Conservation (phyloP, 2,113 vertebrate genomes). For the Brachyistius frenatus region DNA sequence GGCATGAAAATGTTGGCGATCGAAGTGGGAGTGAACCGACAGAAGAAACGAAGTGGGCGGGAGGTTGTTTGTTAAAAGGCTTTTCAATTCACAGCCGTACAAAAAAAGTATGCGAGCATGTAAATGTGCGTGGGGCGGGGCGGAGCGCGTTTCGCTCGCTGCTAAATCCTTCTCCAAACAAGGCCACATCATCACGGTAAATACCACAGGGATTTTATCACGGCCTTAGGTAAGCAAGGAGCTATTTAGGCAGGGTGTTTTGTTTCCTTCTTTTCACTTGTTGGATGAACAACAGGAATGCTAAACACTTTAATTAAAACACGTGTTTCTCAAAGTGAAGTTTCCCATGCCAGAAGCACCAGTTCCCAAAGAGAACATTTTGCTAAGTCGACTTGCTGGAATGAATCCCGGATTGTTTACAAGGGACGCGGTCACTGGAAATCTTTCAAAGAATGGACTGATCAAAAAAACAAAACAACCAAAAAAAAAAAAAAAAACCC, state of each 20-base stretch:
- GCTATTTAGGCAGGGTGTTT: conserved; percentile 47
- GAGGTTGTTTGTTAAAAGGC: conserved; percentile 6
- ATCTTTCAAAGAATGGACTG: conserved; percentile 12
- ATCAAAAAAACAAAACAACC: background rate
- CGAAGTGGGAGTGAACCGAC: conserved; percentile 11
- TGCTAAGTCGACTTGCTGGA: conserved; percentile 37
- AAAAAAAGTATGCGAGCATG: conserved; percentile 51
- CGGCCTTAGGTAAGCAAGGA: conserved; percentile 58
- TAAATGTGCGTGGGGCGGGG: conserved; percentile 47
- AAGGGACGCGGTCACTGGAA: conserved; percentile 22
- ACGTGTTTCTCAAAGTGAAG: conserved; percentile 13
- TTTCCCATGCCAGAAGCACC: conserved; percentile 19
- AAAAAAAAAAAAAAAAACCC: no score
- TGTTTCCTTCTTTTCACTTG: conserved; percentile 43
- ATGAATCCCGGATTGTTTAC: conserved; percentile 45
- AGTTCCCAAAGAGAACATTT: conserved; percentile 47
- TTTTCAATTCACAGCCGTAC: conserved; percentile 40
- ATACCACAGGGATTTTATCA: conserved; percentile 78
- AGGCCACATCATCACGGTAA: conserved; percentile 76
- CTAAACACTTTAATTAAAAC: conserved; percentile 58
- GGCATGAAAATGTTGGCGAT: conserved; percentile 4
- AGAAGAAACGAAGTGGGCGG: background rate
- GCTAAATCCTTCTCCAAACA: conserved; percentile 76
- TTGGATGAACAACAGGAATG: conserved; percentile 64
- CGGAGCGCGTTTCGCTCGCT: conserved; percentile 36